Base-by-base conservation (phyloP, 2,888 invertebrate genomes). In the Ochropleura plecta region DNA sequence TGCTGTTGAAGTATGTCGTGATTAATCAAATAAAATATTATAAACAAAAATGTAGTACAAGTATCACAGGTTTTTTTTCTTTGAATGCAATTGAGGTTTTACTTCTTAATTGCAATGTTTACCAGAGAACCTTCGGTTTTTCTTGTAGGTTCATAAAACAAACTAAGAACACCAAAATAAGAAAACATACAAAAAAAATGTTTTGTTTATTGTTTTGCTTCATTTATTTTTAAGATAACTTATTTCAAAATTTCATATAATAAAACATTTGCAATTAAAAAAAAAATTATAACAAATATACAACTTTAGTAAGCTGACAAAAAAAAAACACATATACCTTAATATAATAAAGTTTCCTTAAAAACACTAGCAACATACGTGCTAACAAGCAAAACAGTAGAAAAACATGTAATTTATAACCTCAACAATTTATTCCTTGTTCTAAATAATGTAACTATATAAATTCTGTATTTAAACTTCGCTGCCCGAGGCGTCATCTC, bases 391-490 rank as follows among this genome's bases (percentile, higher is more conserved):
- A 78, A 70, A 67, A 48, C 40, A n/a, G 44, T 49, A 49, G 40
- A 65, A 78, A 73, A 78, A 73, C 49, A 6, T 18, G 51, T 62
- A 53, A 82, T 79, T 75, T 82, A 82, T 65, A 57, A 63, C 72
- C 44, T 12, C 0, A 44, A 65, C 60, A 62, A 73, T 73, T 51
- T 78, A 73, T 70, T 70, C 53, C 60, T 70, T 20, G 55, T 73
- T 79, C 16, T 76, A 63, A 73, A 83, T 82, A 82, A 82, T 82
- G 62, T 51, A 66, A 83, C 82, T 62, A 82, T 82, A 83, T 79
- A 82, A 68, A 82, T 83, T 79, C 82, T 76, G 76, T 66, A 79
- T 79, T 83, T 65, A 55, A 82, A 72, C 70, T 73, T 73, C 42
- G 14, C 72, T 78, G 72, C 72, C 59, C 53, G 66, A 73, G 79